Conservation (phyloP, 2,888 invertebrate species). For the Mimas tiliae region DNA sequence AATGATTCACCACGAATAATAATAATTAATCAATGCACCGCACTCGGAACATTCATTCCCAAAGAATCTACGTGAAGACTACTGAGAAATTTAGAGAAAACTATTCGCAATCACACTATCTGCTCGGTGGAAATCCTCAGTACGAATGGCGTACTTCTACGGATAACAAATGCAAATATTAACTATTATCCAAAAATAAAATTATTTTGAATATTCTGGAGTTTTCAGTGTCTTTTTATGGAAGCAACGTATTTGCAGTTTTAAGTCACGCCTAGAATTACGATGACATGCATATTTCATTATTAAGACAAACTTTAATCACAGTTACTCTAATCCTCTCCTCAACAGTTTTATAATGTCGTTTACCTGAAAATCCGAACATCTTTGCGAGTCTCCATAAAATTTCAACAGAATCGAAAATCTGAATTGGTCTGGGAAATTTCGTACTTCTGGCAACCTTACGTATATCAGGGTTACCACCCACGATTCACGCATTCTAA, state of each 20-base stretch:
- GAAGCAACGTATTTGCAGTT: no score
- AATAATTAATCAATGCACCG: neutral
- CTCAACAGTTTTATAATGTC: no score
- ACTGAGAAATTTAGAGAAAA: no score
- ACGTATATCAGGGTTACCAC: constrained; percentile 38
- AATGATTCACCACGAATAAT: neutral
- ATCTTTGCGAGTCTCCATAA: no score
- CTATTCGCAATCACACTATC: constrained; percentile 26
- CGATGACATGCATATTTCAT: neutral
- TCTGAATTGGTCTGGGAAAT: constrained; percentile 6
- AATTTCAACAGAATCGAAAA: no score
- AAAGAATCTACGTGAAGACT: neutral
- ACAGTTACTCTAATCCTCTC: no score
- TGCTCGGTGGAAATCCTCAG: constrained; percentile 2
- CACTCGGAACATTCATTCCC: neutral
- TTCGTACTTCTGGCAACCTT: neutral
- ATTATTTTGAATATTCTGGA: no score
- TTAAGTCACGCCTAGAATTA: no score
- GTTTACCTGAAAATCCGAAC: no score
- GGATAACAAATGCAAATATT: neutral
- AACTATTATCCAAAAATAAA: no score
- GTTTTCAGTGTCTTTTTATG: no score
- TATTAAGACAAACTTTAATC: neutral
- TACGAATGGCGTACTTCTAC: neutral
- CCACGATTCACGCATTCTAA: constrained; percentile 43